These are phyloP conservation scores for Masnerella sp. DNA, from an alignment of 2,888 invertebrate species.

Conservation along the genomic window DNA sequence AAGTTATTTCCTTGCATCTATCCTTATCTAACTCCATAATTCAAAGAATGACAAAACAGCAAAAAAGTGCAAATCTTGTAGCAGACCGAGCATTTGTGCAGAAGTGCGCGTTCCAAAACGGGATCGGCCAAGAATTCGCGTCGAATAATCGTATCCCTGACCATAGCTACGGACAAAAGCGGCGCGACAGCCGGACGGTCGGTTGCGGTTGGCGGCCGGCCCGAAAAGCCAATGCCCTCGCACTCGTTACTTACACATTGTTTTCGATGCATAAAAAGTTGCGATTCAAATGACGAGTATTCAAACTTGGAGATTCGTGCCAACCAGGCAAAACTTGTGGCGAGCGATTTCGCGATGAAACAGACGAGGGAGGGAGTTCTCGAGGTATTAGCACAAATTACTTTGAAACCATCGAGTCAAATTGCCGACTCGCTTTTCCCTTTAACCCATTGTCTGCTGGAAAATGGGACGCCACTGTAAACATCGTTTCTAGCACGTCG, in stretches of 20 bases:
- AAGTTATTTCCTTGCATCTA: no score
- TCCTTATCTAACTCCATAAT: no score
- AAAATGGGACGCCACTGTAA: conserved; percentile 54
- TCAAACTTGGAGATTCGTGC: conserved; percentile 67
- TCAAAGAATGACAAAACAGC: no score
- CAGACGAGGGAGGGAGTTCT: conserved; percentile 33
- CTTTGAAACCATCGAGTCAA: conserved; percentile 59
- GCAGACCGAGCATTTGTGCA: conserved; percentile 5
- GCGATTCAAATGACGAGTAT: conserved; percentile 69
- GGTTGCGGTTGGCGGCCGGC: conserved; percentile 56
- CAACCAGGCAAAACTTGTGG: conserved; percentile 68
- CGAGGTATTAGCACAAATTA: conserved; percentile 57
- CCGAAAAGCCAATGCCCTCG: conserved; percentile 45
- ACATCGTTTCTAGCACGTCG: conserved; percentile 54
- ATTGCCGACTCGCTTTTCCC: conserved; percentile 57
- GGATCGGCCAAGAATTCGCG: conserved; percentile 43
- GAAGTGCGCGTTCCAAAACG: conserved; percentile 23
- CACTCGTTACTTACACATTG: conserved; percentile 65
- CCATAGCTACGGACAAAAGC: conserved; percentile 52
- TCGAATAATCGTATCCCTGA: conserved; percentile 51
- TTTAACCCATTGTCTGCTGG: conserved; percentile 46
- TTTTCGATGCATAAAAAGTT: conserved; percentile 65
- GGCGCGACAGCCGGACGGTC: conserved; percentile 53
- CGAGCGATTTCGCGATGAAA: conserved; percentile 44
- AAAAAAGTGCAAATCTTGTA: no score